phyloP scores from a whole-genome alignment of 1,140 invertebrate genomes.

The Micrasema minimum region DNA sequence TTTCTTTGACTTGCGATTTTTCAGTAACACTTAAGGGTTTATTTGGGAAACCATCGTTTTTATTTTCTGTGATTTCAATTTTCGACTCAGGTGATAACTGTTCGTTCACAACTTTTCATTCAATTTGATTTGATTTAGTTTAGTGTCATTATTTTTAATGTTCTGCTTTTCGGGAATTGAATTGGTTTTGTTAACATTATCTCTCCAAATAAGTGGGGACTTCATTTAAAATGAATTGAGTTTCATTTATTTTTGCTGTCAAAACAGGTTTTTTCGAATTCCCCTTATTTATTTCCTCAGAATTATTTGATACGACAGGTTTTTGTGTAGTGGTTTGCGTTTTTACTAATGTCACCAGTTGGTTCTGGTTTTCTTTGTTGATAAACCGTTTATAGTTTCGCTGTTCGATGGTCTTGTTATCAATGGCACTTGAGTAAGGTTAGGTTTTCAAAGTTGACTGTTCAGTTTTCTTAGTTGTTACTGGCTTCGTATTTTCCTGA shows the following conservation, averaged over 20 bases:
- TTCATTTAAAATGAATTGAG: background rate
- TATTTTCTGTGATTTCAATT: no score
- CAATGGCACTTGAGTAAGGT: background rate
- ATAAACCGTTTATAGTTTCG: background rate
- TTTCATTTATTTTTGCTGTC: background rate
- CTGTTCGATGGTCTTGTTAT: constrained; percentile 5
- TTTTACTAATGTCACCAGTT: background rate
- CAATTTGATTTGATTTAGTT: no score
- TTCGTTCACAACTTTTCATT: no score
- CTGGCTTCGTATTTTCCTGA: background rate
- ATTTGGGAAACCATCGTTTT: no score
- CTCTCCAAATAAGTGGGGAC: no score
- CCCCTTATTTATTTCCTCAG: background rate
- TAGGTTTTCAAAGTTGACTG: background rate
- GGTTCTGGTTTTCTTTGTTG: background rate
- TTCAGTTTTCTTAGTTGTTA: constrained; percentile 14
- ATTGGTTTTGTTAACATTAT: background rate
- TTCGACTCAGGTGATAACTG: no score
- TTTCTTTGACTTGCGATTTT: no score
- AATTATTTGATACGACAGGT: background rate
- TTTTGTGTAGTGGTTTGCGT: constrained; percentile 9
- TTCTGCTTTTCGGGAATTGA: background rate
- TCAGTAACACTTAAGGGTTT: no score
- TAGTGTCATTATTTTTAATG: no score
- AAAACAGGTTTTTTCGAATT: background rate